Evolutionary conservation across 2,797 vertebrate species (phyloP).

Genomic region (Hyperoplus lanceolatus): DNA sequence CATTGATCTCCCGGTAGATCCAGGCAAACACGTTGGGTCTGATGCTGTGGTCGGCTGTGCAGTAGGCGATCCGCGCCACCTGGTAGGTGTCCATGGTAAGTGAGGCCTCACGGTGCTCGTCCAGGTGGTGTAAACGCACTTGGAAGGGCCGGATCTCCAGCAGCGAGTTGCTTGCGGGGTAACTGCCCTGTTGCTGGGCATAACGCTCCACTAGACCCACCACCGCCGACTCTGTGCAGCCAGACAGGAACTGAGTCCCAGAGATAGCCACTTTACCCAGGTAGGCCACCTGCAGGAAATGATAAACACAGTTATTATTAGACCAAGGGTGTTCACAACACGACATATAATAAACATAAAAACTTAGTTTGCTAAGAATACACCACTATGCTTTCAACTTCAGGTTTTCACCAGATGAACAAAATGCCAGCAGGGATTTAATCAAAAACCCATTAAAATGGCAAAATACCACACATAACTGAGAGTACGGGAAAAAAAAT

Average conservation of each 20-base stretch:
- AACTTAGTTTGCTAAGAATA: neutral
- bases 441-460: neutral
- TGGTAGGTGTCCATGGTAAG: slow-evolving; percentile 98
- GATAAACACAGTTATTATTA: slow-evolving; percentile 47
- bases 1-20: slow-evolving; percentile 99
- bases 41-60: slow-evolving; percentile 96
- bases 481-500: neutral
- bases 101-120: slow-evolving; percentile 91
- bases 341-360: neutral
- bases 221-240: slow-evolving; percentile 97
- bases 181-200: slow-evolving; percentile 87
- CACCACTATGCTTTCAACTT: neutral
- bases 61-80: slow-evolving; percentile 98
- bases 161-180: slow-evolving; percentile 85
- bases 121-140: slow-evolving; percentile 96
- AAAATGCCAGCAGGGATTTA: neutral
- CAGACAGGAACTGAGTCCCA: slow-evolving; percentile 94
- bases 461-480: neutral
- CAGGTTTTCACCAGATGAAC: neutral
- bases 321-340: neutral
- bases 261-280: slow-evolving; percentile 95
- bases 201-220: slow-evolving; percentile 93
- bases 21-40: slow-evolving; percentile 97
- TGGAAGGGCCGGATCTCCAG: slow-evolving; percentile 99
- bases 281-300: slow-evolving; percentile 91